Conservation (phyloP, 2,113 vertebrate species). For the Syrrhaptes paradoxus region DNA sequence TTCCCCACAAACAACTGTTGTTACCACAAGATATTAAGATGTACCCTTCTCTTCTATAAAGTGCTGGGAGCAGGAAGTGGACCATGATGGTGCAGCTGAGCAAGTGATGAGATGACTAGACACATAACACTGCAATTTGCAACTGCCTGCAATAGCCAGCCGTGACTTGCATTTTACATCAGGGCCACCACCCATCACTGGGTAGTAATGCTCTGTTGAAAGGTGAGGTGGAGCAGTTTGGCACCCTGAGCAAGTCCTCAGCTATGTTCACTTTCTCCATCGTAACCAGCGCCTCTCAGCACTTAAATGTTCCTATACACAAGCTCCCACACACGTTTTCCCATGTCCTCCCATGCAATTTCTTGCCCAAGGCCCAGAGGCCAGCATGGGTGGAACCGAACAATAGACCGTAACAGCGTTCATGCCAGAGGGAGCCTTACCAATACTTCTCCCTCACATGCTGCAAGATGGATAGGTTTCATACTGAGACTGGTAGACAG, state of each 20-base stretch:
- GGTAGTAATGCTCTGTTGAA: neutral
- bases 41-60: neutral
- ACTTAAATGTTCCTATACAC: neutral
- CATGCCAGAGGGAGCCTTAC: neutral
- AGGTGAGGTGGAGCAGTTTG: conserved; percentile 29
- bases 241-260: neutral
- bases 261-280: neutral
- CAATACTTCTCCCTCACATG: neutral
- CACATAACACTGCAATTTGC: neutral
- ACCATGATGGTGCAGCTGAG: neutral
- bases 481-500: neutral
- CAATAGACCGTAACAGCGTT: accelerated
- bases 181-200: neutral
- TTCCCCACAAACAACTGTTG: neutral
- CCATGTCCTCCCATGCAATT: neutral
- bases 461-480: neutral
- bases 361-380: neutral
- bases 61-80: neutral
- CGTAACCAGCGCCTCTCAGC: neutral
- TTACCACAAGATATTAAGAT: neutral
- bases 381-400: neutral
- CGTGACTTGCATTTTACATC: neutral
- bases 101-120: neutral
- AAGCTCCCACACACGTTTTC: conserved; percentile 20
- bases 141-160: neutral